A percentile compares a stretch with the other conserved stretches of the same genome.
Conservation (phyloP, 2,888 invertebrate genomes). For the Drosophila paranaensis region DNA sequence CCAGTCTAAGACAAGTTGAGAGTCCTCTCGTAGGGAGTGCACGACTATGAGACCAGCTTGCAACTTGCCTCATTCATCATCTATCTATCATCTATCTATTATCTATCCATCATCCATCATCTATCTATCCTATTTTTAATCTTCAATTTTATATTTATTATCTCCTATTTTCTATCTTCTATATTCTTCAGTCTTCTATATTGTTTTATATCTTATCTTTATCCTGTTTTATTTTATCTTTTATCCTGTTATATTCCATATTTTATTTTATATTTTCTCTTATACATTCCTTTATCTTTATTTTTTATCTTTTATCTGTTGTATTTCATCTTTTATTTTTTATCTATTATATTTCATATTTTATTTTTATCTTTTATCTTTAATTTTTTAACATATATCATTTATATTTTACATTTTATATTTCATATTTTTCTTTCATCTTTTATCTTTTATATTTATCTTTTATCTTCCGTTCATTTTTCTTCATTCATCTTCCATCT, state of each 20-base stretch:
- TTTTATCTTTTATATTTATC: neutral
- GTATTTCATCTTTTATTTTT: neutral
- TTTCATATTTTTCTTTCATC: too few species aligned
- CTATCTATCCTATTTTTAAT: too few species aligned
- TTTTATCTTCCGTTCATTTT: neutral
- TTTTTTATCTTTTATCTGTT: neutral
- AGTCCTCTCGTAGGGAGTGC: neutral
- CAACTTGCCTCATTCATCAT: too few species aligned
- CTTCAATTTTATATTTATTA: neutral
- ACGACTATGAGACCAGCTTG: neutral
- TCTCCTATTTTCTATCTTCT: neutral
- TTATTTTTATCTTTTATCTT: neutral
- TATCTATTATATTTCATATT: neutral
- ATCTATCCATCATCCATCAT: neutral
- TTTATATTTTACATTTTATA: neutral
- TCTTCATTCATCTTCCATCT: neutral
- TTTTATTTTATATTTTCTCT: too few species aligned
- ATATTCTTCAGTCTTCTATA: too few species aligned
- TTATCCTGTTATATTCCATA: too few species aligned
- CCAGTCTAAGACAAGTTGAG: neutral
- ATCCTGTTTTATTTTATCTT: too few species aligned
- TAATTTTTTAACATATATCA: neutral
- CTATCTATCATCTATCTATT: neutral
- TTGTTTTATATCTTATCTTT: too few species aligned
- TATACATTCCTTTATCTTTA: neutral